Evolutionary conservation across 1,140 invertebrate species (phyloP).

Genomic region (Muscidifurax raptorellus): DNA sequence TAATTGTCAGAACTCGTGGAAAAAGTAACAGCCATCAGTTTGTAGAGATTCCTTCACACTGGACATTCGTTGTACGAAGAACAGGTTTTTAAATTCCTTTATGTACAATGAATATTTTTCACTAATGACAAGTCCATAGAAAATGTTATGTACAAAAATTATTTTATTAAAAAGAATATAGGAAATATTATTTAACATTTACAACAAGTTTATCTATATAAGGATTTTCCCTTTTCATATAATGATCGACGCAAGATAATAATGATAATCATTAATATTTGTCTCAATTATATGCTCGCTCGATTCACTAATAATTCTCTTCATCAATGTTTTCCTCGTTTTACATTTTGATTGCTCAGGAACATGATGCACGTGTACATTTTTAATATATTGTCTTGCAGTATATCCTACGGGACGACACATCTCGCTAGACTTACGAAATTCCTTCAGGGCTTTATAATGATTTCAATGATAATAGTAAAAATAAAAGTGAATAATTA

Average conservation of each 20-base stretch:
- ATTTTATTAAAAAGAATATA: slow-evolving; percentile 70
- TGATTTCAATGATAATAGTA: slow-evolving; percentile 9
- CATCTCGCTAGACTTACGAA: slow-evolving; percentile 14
- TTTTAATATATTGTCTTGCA: slow-evolving; percentile 20
- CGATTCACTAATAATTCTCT: not conserved
- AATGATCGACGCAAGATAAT: not conserved
- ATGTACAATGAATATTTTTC: too few species aligned
- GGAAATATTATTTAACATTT: slow-evolving; percentile 62
- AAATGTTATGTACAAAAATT: slow-evolving; percentile 62
- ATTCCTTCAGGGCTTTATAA: slow-evolving; percentile 10
- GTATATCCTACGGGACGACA: not conserved
- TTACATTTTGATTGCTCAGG: slow-evolving; percentile 10
- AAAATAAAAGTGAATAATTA: slow-evolving; percentile 15
- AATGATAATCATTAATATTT: slow-evolving; percentile 12
- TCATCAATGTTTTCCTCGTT: slow-evolving; percentile 5
- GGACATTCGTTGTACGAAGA: too few species aligned
- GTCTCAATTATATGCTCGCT: not conserved
- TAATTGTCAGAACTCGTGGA: too few species aligned
- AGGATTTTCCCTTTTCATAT: slow-evolving; percentile 34
- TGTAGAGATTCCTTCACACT: too few species aligned
- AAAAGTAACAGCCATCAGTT: too few species aligned
- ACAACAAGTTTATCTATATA: slow-evolving; percentile 57
- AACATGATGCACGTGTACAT: slow-evolving; percentile 20
- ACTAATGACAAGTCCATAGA: not conserved
- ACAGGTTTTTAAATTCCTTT: too few species aligned